phyloP scores from a whole-genome alignment of 2,113 vertebrate genomes.

The Sylvietta virens region DNA sequence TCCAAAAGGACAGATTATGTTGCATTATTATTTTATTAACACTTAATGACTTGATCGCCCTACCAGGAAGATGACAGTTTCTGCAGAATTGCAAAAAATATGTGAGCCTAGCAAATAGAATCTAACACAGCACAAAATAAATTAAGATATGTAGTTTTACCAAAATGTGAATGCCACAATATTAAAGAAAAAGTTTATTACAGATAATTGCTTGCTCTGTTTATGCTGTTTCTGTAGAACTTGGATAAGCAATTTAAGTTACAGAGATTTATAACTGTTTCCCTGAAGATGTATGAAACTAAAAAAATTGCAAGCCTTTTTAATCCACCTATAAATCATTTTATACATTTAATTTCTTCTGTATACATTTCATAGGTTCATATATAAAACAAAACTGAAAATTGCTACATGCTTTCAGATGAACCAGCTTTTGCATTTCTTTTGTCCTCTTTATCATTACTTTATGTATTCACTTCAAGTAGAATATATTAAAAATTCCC shows the following conservation, averaged over 20 bases:
- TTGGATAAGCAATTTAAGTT: constrained; percentile 71
- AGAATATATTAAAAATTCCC: constrained; percentile 35
- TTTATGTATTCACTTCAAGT: not conserved
- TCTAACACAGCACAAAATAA: constrained; percentile 1
- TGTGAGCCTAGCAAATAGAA: not conserved
- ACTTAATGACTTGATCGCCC: not conserved
- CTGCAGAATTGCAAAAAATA: not conserved
- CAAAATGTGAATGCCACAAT: constrained; percentile 49
- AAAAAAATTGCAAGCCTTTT: constrained; percentile 61
- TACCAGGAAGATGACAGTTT: not conserved
- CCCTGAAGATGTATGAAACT: constrained; percentile 75
- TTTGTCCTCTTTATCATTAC: not conserved
- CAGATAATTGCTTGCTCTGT: constrained; percentile 73
- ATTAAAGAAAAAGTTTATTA: constrained; percentile 77
- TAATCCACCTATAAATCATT: constrained; percentile 75
- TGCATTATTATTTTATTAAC: not conserved
- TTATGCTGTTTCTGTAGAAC: constrained; percentile 63
- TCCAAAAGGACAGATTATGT: not conserved
- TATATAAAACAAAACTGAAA: constrained; percentile 53
- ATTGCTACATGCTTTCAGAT: constrained; percentile 56
- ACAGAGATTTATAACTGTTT: constrained; percentile 75
- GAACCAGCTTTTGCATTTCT: not conserved
- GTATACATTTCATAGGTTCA: constrained; percentile 58
- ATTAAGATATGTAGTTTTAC: constrained; percentile 30
- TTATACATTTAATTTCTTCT: constrained; percentile 71